Evolutionary conservation across 1,140 invertebrate genomes (phyloP), one percentile per base, ranked within the genome.

Genomic region (Zophobas atratus): DNA sequence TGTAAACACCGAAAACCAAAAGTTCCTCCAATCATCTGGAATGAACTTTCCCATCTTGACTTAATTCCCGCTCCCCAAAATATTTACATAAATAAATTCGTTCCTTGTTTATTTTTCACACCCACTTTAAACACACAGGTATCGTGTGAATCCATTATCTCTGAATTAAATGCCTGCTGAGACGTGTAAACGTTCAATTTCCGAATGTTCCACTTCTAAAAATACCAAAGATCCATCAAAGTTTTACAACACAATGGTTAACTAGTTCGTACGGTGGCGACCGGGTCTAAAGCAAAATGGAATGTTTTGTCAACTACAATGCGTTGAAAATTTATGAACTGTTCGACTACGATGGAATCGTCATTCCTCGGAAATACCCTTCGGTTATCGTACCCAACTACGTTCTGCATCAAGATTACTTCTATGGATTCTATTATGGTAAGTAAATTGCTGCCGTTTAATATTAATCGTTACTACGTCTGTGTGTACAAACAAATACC

Each of bases 291-390:
- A 70, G 48, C 34, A 51, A 73, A 36, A 73, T 73, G 71, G 71
- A 73, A 73, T 73, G 48, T 55, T 56, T 73, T 55, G 51, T 55
- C 38, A 73, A 73, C 55, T 55, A 73, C 6, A 39, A 73, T 55
- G 71, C 49, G 8, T 56, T 73, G n/a, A 73, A 53, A 73, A 56
- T 73, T 53, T 53, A 53, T 20, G 71, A 67, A 20, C 32, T 41
- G 36, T 2, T 38, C 32, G 6, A 73, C 41, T 73, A 56, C 33
- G 36, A 53, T 36, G 6, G 71, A 55, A 56, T 53, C 38, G 56
- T 33, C 32, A 1, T 39, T 38, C 39, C 60, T n/a, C 34, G 33
- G 34, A 73, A 39, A 39, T 35, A 41, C n/a, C 33, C 51, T 20
- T 20, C 20, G 8, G 56, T 39, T 67, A 67, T 32, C 39, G n/a